Base-by-base conservation (phyloP, 2,888 invertebrate genomes). In the Bhutanitis thaidina region DNA sequence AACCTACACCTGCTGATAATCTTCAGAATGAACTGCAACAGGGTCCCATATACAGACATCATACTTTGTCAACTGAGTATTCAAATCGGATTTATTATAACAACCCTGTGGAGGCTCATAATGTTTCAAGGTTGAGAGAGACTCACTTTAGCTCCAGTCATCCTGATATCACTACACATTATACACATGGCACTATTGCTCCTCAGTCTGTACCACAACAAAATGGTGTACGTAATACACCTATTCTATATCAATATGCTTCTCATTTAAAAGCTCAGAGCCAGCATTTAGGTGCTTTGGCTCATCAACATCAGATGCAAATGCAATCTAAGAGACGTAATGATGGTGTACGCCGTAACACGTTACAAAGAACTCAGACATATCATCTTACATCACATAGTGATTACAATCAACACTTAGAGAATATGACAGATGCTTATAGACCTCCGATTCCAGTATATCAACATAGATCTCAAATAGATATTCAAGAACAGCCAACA, bases 61-160 rank as follows among this genome's bases (percentile, higher is more conserved):
- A 89, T 49, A 88, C 86, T 0, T 73, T 89, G 71, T 84, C 84
- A 38, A 80, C 77, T 38, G 90, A 90, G 57, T 89, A 88, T 59
- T 80, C 82, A 66, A 86, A 86, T 59, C 86, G 87, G 62, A 74
- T 88, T 3, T 87, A 89, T 56, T 83, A 82, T 43, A 81, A 69
- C 58, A 79, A 77, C 62, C 62, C 72, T 49, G 76, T 77, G 12
- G 89, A 88, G 49, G 74, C 82, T 34, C 82, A 84, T 44, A 82
- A 77, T 70, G 85, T 84, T 9, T 78, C 88, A 15, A 70, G 87
- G 8, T 62, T 87, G 57, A 63, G 85, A 56, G 90, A 90, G 61
- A 88, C 89, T 8, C 90, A 90, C 58, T 90, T 90, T 56, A 90
- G 90, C 58, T 88, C 89, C 4, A 90, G 90, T 65, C 90, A 90